Percentiles rank a stretch among this genome's conserved stretches.
phyloP scores from a whole-genome alignment of 2,888 invertebrate genomes.

The Calameuta idolon region DNA sequence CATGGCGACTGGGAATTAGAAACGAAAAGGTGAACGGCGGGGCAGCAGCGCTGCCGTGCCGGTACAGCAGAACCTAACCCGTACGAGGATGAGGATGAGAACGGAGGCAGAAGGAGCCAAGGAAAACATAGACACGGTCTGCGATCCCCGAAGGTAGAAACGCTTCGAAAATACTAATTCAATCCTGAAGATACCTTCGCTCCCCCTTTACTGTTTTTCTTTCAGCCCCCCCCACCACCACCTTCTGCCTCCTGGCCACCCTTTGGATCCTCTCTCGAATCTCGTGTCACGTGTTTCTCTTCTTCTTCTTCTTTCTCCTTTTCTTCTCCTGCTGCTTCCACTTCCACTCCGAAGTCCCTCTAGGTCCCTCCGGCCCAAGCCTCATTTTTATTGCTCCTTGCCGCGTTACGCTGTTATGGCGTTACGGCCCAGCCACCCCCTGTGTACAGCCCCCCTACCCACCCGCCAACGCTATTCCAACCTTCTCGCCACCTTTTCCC shows the following conservation, averaged over 20 bases:
- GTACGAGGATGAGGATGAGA: background rate
- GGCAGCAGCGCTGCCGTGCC: background rate
- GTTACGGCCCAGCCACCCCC: background rate
- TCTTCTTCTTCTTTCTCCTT: background rate
- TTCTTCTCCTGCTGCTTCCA: background rate
- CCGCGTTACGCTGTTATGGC: constrained; percentile 4
- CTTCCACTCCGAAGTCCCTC: constrained; percentile 16
- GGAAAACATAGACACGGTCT: constrained; percentile 3
- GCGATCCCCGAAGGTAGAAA: constrained; percentile 30
- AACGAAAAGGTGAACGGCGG: background rate
- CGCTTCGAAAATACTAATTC: constrained; percentile 36
- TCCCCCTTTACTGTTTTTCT: background rate
- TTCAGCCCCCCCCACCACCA: background rate
- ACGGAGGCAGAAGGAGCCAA: background rate
- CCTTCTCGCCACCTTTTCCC: background rate
- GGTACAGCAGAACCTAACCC: too few species aligned
- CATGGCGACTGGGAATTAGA: background rate
- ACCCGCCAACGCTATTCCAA: background rate
- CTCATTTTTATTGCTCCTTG: constrained; percentile 33
- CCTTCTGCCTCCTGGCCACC: background rate
- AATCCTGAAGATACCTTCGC: constrained; percentile 30
- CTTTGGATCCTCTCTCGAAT: background rate
- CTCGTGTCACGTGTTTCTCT: background rate
- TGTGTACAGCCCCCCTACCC: background rate
- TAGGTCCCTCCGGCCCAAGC: constrained; percentile 24